Base-by-base conservation (phyloP, 2,113 vertebrate species). In the Bubo bubo region DNA sequence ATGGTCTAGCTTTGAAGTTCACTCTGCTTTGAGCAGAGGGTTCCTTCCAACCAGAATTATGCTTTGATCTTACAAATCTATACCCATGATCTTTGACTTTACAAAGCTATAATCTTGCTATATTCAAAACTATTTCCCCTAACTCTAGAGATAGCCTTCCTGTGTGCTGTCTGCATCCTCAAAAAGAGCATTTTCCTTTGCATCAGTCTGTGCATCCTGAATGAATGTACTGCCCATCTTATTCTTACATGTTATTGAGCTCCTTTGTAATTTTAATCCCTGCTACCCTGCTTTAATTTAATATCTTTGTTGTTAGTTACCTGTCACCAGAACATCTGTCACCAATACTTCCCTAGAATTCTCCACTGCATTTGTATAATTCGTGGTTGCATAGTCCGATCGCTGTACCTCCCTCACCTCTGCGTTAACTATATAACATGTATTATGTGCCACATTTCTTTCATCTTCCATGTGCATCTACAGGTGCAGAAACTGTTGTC, bases 151-250 rank as follows among this genome's bases (percentile, higher is more conserved):
- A 28, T 1, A 26, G 28, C 27, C 4, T 45, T 50, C 59, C 53
- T 17, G 0, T 0, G 7, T 50, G 60, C 71, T 27, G 1, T 0
- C 41, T 35, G 23, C 6, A 15, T 9, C 79, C 10, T 23, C 62
- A 34, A 23, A 80, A 58, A 35, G 12, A 39, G 6, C 21, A 3
- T 52, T 79, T 91, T 19, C 11, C 39, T 60, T 27, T 20, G 16
- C 9, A 2, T 35, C 39, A 13, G 4, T 1, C 37, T 45, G 11
- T 59, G 47, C 43, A 16, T 14, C 26, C 90, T 39, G 55, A 53
- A 17, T n/a, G 55, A 62, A 63, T 1, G 12, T 37, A 7, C 55
- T 73, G 47, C 41, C 58, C 9, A 6, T 13, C 1, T 22, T 37
- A 2, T 30, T 37, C 37, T 26, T 81, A 4, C 4, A 17, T 5